Evolutionary conservation across 2,888 invertebrate genomes (phyloP), one percentile per base, ranked within the genome.

Genomic region (Oegoconia quadripuncta): DNA sequence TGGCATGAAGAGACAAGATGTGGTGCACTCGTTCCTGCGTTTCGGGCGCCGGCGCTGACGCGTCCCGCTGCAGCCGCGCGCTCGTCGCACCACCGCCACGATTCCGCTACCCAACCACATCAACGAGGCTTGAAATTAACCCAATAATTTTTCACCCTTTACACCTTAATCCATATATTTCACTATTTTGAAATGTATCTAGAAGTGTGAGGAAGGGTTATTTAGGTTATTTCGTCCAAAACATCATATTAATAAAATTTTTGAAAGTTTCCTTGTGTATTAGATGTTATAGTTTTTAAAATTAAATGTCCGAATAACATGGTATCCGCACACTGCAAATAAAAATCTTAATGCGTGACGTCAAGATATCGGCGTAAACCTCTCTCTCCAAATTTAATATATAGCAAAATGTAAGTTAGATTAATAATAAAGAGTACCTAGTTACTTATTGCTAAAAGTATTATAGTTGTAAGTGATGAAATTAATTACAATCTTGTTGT

Each of bases 21-120:
- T 95, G 33, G 95, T 96, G 62, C 96, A 96, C 80, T 95, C 96
- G 39, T 96, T 96, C 87, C 90, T 96, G 59, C 93, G 96, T 64
- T 96, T 96, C 74, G 96, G 96, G 39, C 92, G 93, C 72, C 91
- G 93, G 71, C 93, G 93, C 89, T 92, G 92, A 86, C 78, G 52
- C 55, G 56, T 40, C 48, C 42, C 55, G 48, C 46, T 29, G 47
- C 37, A 52, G 55, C 54, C 46, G 54, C 59, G 50, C 43, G 41
- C 42, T 27, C 52, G 55, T 56, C 48, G 46, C 48, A 46, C 46
- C 23, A 32, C 36, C 41, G 36, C 49, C 44, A 48, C 51, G 37
- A 46, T 46, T 48, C 53, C 55, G 50, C 42, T 36, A 37, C 28
- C 37, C n/a, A 44, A 46, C 42, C 48, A 51, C 54, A 48, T 43